Conservation (phyloP, 2,888 invertebrate genomes). For the Luperina nickerlii region DNA sequence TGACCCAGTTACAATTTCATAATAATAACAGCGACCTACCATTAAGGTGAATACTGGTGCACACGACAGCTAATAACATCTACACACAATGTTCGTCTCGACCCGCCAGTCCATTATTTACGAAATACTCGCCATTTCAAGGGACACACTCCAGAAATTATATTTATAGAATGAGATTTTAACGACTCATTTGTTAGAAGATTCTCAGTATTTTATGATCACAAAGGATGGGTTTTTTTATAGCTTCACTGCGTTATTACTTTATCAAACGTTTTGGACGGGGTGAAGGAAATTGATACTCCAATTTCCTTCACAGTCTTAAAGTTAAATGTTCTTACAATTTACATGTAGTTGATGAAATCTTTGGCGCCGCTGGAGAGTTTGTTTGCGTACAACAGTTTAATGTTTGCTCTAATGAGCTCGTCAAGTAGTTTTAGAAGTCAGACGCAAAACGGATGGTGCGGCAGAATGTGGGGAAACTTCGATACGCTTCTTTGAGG, state of each 20-base stretch:
- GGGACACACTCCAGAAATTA: slow-evolving; percentile 72
- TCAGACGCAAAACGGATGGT: slow-evolving; percentile 65
- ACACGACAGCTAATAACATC: slow-evolving; percentile 45
- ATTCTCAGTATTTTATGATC: slow-evolving; percentile 64
- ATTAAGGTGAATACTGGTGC: slow-evolving; percentile 41
- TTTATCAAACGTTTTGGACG: slow-evolving; percentile 55
- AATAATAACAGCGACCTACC: slow-evolving; percentile 27
- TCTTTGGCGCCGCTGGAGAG: slow-evolving; percentile 30
- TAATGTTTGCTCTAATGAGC: slow-evolving; percentile 66
- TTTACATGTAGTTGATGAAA: slow-evolving; percentile 34
- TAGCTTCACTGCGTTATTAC: slow-evolving; percentile 54
- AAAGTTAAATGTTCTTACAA: slow-evolving; percentile 30
- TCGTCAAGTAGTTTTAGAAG: slow-evolving; percentile 69
- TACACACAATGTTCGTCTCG: slow-evolving; percentile 50
- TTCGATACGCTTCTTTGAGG: slow-evolving; percentile 39
- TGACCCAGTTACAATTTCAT: slow-evolving; percentile 43
- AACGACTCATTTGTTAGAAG: slow-evolving; percentile 75
- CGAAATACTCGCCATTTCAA: slow-evolving; percentile 71
- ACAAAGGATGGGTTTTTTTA: slow-evolving; percentile 57
- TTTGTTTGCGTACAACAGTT: slow-evolving; percentile 55
- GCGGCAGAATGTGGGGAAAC: slow-evolving; percentile 57
- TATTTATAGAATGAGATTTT: slow-evolving; percentile 76
- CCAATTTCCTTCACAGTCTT: slow-evolving; percentile 45
- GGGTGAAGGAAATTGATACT: slow-evolving; percentile 39
- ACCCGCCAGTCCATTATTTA: slow-evolving; percentile 69